Evolutionary conservation across 2,113 vertebrate species (phyloP).

Genomic region (Etheostoma spectabile): DNA sequence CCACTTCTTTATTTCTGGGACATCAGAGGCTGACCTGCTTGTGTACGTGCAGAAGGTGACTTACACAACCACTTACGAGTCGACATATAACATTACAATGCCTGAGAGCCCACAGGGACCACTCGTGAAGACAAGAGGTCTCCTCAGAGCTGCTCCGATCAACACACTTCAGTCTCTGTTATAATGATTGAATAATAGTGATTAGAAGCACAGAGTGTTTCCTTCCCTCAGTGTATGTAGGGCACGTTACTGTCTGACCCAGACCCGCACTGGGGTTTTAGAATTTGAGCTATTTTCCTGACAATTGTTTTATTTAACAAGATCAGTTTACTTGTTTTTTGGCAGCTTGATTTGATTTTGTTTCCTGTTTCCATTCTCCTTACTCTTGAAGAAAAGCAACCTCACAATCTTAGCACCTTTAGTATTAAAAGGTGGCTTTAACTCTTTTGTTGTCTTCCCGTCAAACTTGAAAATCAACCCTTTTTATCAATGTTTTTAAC

Average conservation of each 20-base stretch:
- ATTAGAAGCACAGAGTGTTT: neutral
- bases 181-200: neutral
- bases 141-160: constrained; percentile 13
- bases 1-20: neutral
- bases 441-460: too few species aligned
- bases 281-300: too few species aligned
- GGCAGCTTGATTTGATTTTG: neutral
- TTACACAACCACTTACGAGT: constrained; percentile 7
- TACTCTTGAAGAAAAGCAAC: neutral
- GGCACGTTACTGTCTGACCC: neutral
- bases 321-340: neutral
- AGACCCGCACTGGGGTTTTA: neutral
- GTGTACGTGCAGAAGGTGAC: neutral
- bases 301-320: neutral
- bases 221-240: neutral
- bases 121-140: neutral
- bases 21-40: neutral
- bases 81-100: neutral
- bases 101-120: neutral
- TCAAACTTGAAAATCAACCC: too few species aligned
- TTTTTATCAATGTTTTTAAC: too few species aligned
- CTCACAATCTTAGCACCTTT: too few species aligned
- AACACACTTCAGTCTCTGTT: neutral
- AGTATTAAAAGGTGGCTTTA: neutral
- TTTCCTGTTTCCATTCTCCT: too few species aligned